Percentiles rank a stretch among this genome's conserved stretches.
phyloP scores from a whole-genome alignment of 2,888 invertebrate genomes.

The Conomelus anceps region DNA sequence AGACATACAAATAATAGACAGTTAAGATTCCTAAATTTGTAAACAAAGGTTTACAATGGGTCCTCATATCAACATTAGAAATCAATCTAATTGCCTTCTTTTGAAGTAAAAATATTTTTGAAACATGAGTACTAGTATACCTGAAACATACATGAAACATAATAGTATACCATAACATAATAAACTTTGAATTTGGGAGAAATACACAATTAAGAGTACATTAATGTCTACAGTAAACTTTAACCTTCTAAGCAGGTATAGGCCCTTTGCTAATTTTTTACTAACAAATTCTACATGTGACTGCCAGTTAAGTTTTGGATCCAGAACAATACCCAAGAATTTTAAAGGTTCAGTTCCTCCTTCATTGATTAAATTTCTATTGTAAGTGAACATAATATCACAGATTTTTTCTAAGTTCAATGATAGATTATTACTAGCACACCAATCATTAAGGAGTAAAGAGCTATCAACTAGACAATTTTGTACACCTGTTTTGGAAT shows the following conservation, averaged over 20 bases:
- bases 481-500: no score
- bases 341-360: not conserved
- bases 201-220: not conserved
- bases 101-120: not conserved
- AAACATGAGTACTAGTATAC: not conserved
- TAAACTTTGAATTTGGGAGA: not conserved
- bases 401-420: not conserved
- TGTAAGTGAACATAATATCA: not conserved
- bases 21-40: not conserved
- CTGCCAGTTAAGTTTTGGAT: not conserved
- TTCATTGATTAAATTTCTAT: no score
- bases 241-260: not conserved
- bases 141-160: no score
- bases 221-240: not conserved
- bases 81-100: not conserved
- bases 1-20: not conserved
- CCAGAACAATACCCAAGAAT: conserved; percentile 3
- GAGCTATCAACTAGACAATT: not conserved
- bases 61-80: not conserved
- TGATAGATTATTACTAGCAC: not conserved
- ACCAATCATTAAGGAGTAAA: not conserved
- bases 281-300: no score
- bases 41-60: conserved; percentile 8
- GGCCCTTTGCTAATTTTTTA: no score
- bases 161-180: not conserved